These are phyloP conservation scores for Sebastes vulpes DNA, from an alignment of 2,797 vertebrate genomes.

Conservation along the genomic window DNA sequence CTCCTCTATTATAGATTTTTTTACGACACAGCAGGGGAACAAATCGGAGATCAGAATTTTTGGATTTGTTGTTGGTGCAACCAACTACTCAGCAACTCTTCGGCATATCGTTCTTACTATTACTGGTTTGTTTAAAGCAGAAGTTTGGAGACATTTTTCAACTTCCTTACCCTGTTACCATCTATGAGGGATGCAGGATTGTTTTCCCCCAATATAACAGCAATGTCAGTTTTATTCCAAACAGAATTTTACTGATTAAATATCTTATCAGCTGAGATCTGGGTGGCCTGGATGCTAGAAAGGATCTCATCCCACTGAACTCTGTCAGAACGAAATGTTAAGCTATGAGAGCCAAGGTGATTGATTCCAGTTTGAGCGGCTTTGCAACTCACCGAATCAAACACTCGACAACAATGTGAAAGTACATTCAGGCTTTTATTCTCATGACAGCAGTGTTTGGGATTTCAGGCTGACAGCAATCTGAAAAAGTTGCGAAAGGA, in stretches of 20 bases:
- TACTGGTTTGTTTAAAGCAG: no score
- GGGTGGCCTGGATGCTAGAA: constrained; percentile 4
- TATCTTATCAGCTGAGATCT: background rate
- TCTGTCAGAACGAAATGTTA: background rate
- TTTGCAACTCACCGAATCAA: constrained; percentile 25
- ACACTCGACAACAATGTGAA: background rate
- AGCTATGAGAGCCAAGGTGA: background rate
- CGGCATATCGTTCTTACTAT: no score
- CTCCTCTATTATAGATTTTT: no score
- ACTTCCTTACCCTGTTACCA: no score
- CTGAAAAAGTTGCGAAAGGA: background rate
- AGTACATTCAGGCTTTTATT: background rate
- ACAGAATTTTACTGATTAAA: background rate
- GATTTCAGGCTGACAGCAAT: background rate
- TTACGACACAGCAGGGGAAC: accelerated
- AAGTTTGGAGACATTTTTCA: no score
- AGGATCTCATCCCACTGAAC: background rate
- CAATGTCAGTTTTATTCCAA: background rate
- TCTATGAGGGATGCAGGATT: no score
- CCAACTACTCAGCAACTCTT: no score
- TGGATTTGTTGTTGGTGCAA: no score
- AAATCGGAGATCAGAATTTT: no score
- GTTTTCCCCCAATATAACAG: no score
- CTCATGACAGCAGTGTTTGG: background rate
- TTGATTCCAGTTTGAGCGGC: constrained; percentile 27